Conservation (phyloP, 2,888 invertebrate species). For the Selenia dentaria region DNA sequence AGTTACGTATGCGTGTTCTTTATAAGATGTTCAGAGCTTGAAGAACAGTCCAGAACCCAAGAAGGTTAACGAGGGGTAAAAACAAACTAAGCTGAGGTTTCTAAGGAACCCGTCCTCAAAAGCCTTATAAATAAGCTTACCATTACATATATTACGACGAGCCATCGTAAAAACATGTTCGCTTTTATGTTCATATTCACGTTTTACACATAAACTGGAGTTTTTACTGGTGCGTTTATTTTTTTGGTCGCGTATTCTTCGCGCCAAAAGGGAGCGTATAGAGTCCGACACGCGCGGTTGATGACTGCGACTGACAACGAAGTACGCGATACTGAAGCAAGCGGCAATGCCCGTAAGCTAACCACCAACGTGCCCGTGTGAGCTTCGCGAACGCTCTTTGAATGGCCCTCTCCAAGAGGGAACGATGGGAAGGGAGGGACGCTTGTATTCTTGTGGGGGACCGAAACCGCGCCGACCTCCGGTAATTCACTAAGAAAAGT, state of each 20-base stretch:
- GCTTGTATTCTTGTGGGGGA: slow-evolving; percentile 62
- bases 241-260: slow-evolving; percentile 44
- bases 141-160: slow-evolving; percentile 62
- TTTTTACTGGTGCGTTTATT: slow-evolving; percentile 14
- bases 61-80: background rate
- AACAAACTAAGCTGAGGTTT: background rate
- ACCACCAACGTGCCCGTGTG: slow-evolving; percentile 54
- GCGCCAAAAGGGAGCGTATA: slow-evolving; percentile 62
- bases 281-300: slow-evolving; percentile 59
- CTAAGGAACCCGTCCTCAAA: background rate
- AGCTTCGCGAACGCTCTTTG: slow-evolving; percentile 81
- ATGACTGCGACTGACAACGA: slow-evolving; percentile 66
- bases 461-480: slow-evolving; percentile 76
- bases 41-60: background rate
- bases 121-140: slow-evolving; percentile 51
- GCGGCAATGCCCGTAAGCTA: slow-evolving; percentile 34
- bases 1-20: no score
- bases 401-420: slow-evolving; percentile 80
- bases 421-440: slow-evolving; percentile 81
- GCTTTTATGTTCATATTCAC: slow-evolving; percentile 60
- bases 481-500: slow-evolving; percentile 83
- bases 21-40: background rate
- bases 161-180: slow-evolving; percentile 59
- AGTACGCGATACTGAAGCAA: slow-evolving; percentile 79
- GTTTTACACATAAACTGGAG: slow-evolving; percentile 63